Conservation (phyloP, 2,113 vertebrate genomes). For the Scalopus aquaticus region DNA sequence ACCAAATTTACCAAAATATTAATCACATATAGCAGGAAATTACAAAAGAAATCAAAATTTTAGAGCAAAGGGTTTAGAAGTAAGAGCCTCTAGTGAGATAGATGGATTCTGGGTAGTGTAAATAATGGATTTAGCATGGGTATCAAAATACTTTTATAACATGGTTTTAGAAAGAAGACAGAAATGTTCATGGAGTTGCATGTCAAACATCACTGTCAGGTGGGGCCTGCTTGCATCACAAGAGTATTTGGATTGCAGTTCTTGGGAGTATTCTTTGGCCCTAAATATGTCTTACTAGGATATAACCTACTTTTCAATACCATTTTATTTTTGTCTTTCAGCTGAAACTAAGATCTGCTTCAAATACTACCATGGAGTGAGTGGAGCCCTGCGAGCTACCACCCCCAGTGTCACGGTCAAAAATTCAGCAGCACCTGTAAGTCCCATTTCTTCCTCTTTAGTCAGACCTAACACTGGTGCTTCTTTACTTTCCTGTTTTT, state of each 20-base stretch:
- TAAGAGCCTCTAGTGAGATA: not conserved
- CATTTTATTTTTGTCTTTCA: constrained; percentile 79
- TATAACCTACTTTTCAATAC: not conserved
- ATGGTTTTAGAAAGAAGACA: not conserved
- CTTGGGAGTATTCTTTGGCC: not conserved
- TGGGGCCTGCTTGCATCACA: not conserved
- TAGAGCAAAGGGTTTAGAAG: not conserved
- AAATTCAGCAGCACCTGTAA: constrained; percentile 90
- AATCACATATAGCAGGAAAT: not conserved
- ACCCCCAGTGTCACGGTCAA: constrained; percentile 96
- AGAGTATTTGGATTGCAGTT: not conserved
- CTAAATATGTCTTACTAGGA: not conserved
- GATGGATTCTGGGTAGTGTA: not conserved
- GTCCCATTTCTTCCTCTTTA: constrained; percentile 67
- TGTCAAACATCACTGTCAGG: fast-evolving
- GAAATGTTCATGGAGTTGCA: not conserved
- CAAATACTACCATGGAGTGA: constrained; percentile 98
- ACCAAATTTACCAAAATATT: constrained; percentile 25
- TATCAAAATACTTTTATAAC: not conserved
- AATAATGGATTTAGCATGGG: not conserved
- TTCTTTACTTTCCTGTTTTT: not conserved
- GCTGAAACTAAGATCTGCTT: constrained; percentile 99
- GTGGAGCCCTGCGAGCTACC: constrained; percentile 94
- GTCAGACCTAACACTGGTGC: not conserved
- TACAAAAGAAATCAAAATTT: not conserved